Base-by-base conservation (phyloP, 2,113 vertebrate species). In the Potamarius usumacintae region DNA sequence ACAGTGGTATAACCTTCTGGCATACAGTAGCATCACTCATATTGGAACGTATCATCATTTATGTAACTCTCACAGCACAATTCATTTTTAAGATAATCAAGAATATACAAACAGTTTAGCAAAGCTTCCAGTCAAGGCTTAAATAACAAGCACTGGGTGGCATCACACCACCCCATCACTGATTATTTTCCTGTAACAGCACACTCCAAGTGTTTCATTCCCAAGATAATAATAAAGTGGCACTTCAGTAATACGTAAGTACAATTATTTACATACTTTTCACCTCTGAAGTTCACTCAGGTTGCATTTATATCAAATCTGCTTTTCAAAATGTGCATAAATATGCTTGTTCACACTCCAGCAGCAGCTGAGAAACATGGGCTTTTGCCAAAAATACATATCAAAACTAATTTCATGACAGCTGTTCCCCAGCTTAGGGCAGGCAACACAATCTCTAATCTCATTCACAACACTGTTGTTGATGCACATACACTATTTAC, bases 331-430 rank as follows among this genome's bases (percentile, higher is more conserved):
- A 80, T 3, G 14, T 55, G 12, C n/a, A 57, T 80, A 18, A 58
- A 58, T 57, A 30, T 57, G 53, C 53, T 30, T 57, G 53, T 20
- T 53, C 78, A 34, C 0, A 4, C 52, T 57, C n/a, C n/a, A 18
- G n/a, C 52, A 80, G 14, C 78, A 80, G 78, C 78, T 58, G 53
- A 27, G 55, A 79, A 57, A 80, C 52, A 30, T 30, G n/a, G 20
- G 79, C 57, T 62, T 58, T 82, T 82, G 27, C 79, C 57, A 30
- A 58, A 82, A 60, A 60, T 22, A 86, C 18, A 20, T 50, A 86
- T 86, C 27, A 86, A 69, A 86, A 86, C 30, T 57, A 34, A 67
- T 81, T 86, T 58, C 7, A 34, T 58, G 77, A 86, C 77, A 86
- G 77, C 76, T 86, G 85, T 62, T 86, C 52, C 50, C 77, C 60